A percentile compares a stretch with the other conserved stretches of the same genome.
These are phyloP conservation scores for Hippolais icterina DNA, from an alignment of 2,113 vertebrate species.

Conservation along the genomic window DNA sequence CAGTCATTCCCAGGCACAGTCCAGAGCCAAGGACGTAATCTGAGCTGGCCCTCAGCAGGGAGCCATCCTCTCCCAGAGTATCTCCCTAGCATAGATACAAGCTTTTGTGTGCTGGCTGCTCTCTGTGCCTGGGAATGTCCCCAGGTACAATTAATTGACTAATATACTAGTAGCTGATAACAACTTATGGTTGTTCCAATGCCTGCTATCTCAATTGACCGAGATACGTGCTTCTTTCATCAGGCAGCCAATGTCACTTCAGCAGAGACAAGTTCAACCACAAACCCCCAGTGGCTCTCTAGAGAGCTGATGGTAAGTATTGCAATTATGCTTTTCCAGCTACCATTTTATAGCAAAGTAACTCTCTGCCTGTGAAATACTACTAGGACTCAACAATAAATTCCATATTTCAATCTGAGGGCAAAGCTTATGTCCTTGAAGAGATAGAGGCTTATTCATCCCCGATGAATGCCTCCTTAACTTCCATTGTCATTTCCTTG, in stretches of 20 bases:
- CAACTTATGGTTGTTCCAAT: neutral
- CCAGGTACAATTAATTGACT: neutral
- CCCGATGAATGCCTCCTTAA: neutral
- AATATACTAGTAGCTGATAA: neutral
- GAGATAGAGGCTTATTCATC: neutral
- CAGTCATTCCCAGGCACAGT: neutral
- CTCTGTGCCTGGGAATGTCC: neutral
- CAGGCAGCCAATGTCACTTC: neutral
- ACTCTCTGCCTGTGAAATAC: neutral
- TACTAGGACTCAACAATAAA: neutral
- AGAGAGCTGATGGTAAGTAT: neutral
- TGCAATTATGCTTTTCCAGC: neutral
- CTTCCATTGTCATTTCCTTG: neutral
- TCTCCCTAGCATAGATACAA: neutral
- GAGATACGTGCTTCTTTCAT: neutral
- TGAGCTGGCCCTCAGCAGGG: neutral
- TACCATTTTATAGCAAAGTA: neutral
- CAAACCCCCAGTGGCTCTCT: neutral
- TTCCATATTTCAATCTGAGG: neutral
- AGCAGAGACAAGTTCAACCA: neutral
- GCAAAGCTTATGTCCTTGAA: neutral
- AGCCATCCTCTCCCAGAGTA: neutral
- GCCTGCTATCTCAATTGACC: neutral
- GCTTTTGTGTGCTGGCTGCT: neutral
- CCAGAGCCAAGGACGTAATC: neutral